These are phyloP conservation scores for Anoura caudifer DNA, from an alignment of 2,113 vertebrate genomes.

Conservation along the genomic window DNA sequence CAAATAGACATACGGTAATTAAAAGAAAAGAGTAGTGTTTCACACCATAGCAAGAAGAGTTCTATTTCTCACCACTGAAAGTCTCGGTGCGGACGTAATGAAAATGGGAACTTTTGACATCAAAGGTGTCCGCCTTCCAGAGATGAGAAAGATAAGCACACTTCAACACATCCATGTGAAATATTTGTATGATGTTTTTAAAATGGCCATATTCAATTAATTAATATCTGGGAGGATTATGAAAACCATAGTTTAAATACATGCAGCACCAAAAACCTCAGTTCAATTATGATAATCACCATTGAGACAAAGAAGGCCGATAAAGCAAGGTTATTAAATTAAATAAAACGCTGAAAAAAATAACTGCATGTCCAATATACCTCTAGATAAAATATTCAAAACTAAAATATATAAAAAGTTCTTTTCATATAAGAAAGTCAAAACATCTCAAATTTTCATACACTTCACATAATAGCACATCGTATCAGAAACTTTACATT, in stretches of 20 bases:
- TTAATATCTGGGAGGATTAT: background rate
- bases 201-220: background rate
- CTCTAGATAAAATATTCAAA: background rate
- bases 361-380: background rate
- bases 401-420: background rate
- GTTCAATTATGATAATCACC: background rate
- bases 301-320: background rate
- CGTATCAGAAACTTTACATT: background rate
- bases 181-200: background rate
- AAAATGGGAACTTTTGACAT: background rate
- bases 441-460: background rate
- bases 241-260: background rate
- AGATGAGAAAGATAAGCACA: background rate
- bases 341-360: background rate
- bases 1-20: background rate
- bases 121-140: background rate
- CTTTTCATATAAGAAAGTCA: background rate
- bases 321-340: background rate
- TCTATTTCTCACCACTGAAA: background rate
- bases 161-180: background rate
- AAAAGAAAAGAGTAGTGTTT: background rate
- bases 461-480: background rate
- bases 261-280: background rate
- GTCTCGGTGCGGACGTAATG: background rate
- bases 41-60: background rate